Base-by-base conservation (phyloP, 2,797 vertebrate species). In the Spinus pinus region DNA sequence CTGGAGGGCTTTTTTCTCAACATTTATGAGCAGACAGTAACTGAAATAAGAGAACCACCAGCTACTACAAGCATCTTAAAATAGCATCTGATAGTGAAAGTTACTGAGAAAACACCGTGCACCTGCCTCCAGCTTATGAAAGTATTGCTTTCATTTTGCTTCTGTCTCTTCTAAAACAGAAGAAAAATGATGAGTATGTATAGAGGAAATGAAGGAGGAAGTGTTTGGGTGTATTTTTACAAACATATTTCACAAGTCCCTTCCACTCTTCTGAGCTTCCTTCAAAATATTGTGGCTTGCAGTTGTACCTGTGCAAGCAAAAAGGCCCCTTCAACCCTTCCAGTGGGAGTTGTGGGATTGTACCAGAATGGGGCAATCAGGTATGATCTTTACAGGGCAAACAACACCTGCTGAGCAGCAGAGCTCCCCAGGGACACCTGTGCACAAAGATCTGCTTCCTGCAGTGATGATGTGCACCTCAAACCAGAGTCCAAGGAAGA, bases 31-130 rank as follows among this genome's bases (percentile, higher is more conserved):
- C 95, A 95, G 80, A 86, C 56, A 80, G 78, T 62, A 84, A 57
- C 80, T 81, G 65, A 91, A 86, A 74, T 35, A 86, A 85, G 47
- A 88, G 79, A 91, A 91, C 2, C 0, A 93, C 49, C 80, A 86
- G 83, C 64, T 96, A 80, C 82, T 67, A 88, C 49, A 57, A 64
- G 66, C 27, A 64, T 21, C 94, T 82, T 80, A 94, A 96, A 95
- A 96, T 94, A 97, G 85, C 42, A 88, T 5, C 82, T 27, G 56
- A 92, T 91, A 95, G 94, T 82, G 74, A 95, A 96, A 96, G 91
- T 71, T 65, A 79, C 60, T 84, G 58, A 77, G 86, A 73, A 81
- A 81, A 84, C 46, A 6, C 9, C 31, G 15, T 57, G 77, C 95
- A 96, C 95, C 96, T 95, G 95, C 83, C 73, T 90, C 64, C 93